Base-by-base conservation (phyloP, 1,140 invertebrate species). In the Kradibia gibbosae region DNA sequence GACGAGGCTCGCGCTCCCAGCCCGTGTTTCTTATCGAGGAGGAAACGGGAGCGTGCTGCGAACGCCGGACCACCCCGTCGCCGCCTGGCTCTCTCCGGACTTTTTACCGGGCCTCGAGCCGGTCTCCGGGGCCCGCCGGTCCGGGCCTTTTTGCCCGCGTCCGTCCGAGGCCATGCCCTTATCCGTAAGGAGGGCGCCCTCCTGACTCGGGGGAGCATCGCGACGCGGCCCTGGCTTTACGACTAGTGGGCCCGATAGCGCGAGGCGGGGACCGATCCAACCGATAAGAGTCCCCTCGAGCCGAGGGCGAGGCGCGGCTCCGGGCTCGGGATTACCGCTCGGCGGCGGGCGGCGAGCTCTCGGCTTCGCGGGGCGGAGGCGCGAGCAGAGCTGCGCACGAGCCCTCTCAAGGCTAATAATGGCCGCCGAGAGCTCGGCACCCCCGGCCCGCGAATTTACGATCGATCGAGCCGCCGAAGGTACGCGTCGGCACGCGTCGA, bases 21-120 rank as follows among this genome's bases (percentile, higher is more conserved):
- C 85, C 88, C 89, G 86, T 89, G 89, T 90, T 90, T 90, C 88
- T 89, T 88, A 81, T 86, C 86, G 87, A 85, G 84, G 86, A 83
- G 71, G 79, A 81, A 81, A 81, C 72, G 79, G 34, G 71, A 55
- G 79, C 72, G 70, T 75, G 71, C 72, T 74, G 55, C 22, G 53
- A 39, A 15, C 48, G 15, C 10, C 11, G 48, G 79, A 75, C 79
- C 71, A 75, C 79, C 71, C 67, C 28, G 53, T 62, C 70, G 71
- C 22, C 71, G 48, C 17, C 71, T 28, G 0, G 25, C 15, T 55
- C 71, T 5, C 4, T 34, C 1, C 39, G 42, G 42, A 10, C 25
- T n/a, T 20, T 2, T 4, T 22, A 48, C 45, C 45, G 7, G 45
- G 17, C 45, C 45, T 17, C 45, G 17, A 48, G 7, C 13, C 34